These are phyloP conservation scores for Bradypodion ventrale DNA, from an alignment of 2,797 vertebrate species.

Conservation along the genomic window DNA sequence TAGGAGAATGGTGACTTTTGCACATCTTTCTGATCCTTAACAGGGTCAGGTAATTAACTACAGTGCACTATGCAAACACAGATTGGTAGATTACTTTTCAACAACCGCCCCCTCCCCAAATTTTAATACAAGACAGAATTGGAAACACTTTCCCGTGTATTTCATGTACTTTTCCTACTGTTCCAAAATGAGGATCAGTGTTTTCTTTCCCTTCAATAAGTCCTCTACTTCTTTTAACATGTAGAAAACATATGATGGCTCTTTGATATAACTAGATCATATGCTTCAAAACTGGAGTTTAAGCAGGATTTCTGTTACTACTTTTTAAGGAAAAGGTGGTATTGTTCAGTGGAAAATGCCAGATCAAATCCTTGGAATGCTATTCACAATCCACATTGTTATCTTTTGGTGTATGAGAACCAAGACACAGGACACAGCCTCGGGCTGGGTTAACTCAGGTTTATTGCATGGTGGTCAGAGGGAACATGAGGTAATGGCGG, in stretches of 20 bases:
- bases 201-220: not conserved
- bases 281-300: not conserved
- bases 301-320: not conserved
- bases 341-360: not conserved
- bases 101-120: no score
- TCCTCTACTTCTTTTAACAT: not conserved
- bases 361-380: no score
- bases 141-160: not conserved
- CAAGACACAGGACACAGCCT: no score
- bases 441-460: no score
- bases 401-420: no score
- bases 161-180: not conserved
- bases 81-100: not conserved
- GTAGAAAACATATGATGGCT: no score
- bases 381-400: not conserved
- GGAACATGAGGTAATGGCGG: no score
- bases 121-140: no score
- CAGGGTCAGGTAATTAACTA: not conserved
- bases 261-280: not conserved
- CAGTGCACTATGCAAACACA: not conserved
- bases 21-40: not conserved
- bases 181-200: not conserved
- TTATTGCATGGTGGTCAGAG: no score
- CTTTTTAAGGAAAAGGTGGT: not conserved
- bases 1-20: not conserved